Evolutionary conservation across 1,140 invertebrate species (phyloP), one percentile per base, ranked within the genome.

Genomic region (Drosophila nikananu): DNA sequence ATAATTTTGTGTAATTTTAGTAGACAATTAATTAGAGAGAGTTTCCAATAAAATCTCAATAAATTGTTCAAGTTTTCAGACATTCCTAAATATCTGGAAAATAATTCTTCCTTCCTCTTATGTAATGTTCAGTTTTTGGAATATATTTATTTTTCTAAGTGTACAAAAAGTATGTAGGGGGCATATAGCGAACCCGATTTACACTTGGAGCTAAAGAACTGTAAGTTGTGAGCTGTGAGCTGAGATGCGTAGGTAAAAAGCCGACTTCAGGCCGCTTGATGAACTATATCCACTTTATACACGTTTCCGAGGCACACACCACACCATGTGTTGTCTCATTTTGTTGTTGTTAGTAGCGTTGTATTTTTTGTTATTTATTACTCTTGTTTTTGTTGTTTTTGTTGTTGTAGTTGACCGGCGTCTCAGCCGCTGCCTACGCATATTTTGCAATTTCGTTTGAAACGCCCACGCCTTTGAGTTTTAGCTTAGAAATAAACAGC

Each of bases 381-480:
- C 41, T 44, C 2, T 13, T 68, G 37, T 46, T n/a, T n/a, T n/a
- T n/a, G n/a, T n/a, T 32, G 39, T 68, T 59, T 21, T 49, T 51
- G 35, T 63, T 48, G 7, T 65, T 19, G 42, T 19, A 39, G 37
- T 66, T 65, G 35, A n/a, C 59, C 55, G 68, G 12, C 39, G 55
- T 30, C 63, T 51, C 51, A 19, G 75, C 21, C 57, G 30, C 83
- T 35, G 75, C 86, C 86, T 86, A 89, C 86, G 86, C 86, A 89
- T 90, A 83, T 90, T 90, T 90, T 77, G 86, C 86, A 91, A 91
- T 90, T 82, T 90, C 86, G 86, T 83, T 87, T 86, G 82, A 75
- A 65, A 81, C 86, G 78, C 84, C 84, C 84, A 89, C 84, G 86
- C 84, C 78, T 90, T 67, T 49, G 57, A 73, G 80, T 76, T 84